Evolutionary conservation across 2,113 vertebrate species (phyloP).

Genomic region (Lepus europaeus): DNA sequence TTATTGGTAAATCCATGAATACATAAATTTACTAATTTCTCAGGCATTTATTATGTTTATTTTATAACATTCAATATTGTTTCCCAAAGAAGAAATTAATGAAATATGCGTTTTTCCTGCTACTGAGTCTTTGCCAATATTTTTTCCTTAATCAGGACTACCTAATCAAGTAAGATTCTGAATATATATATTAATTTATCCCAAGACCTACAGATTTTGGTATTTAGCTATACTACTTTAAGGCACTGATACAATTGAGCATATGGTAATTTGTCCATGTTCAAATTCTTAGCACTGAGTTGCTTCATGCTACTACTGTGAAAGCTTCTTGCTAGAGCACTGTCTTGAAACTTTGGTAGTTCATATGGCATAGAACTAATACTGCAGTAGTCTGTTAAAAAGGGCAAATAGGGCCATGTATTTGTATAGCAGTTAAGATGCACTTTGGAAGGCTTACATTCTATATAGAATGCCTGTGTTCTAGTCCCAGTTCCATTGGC

Average conservation of each 20-base stretch:
- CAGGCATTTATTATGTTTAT: not conserved
- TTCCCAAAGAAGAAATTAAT: not conserved
- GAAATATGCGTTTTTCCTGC: not conserved
- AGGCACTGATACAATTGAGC: not conserved
- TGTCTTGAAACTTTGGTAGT: not conserved
- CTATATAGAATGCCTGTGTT: no score
- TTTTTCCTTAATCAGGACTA: not conserved
- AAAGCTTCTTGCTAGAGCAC: not conserved
- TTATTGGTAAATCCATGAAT: not conserved
- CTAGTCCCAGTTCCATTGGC: no score
- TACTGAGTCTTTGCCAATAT: not conserved
- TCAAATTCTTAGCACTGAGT: slow-evolving; percentile 15
- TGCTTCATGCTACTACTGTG: not conserved
- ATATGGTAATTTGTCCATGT: not conserved
- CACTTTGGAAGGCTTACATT: no score
- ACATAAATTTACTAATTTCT: not conserved
- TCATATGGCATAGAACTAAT: not conserved
- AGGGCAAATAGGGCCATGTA: no score
- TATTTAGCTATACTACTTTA: not conserved
- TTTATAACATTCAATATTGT: not conserved
- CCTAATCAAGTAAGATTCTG: not conserved
- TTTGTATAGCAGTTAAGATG: no score
- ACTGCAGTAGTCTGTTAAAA: no score
- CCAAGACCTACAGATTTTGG: not conserved
- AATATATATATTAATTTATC: not conserved